phyloP scores from a whole-genome alignment of 2,113 vertebrate genomes.

The Alouatta palliata region DNA sequence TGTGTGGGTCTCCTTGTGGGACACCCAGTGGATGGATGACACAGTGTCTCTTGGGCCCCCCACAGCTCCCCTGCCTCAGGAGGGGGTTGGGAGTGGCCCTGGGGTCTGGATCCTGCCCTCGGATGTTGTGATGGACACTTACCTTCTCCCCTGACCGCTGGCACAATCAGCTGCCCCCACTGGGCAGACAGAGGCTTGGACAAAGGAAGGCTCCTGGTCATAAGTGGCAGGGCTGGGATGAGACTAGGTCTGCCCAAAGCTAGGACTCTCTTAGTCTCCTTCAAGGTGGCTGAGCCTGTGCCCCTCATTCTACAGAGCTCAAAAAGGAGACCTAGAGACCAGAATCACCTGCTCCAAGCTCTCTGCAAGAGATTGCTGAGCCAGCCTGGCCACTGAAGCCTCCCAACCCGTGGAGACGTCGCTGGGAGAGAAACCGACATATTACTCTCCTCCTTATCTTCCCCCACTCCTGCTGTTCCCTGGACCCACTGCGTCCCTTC shows the following conservation, averaged over 20 bases:
- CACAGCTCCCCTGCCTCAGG: neutral
- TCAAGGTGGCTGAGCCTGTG: too few species aligned
- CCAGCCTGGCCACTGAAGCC: neutral
- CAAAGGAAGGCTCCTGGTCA: neutral
- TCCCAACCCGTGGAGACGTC: accelerated
- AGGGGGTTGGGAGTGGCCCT: neutral
- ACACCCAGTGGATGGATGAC: neutral
- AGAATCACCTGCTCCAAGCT: neutral
- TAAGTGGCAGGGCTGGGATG: neutral
- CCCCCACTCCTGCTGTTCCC: neutral
- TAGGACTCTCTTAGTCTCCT: neutral
- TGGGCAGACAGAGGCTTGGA: neutral
- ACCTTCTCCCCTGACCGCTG: neutral
- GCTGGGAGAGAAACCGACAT: neutral
- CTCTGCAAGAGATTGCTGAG: neutral
- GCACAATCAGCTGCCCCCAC: accelerated
- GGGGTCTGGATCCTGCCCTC: too few species aligned
- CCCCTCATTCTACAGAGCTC: neutral
- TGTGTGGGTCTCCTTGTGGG: accelerated
- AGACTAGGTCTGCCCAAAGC: neutral
- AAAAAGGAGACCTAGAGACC: neutral
- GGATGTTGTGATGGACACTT: too few species aligned
- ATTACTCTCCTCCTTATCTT: accelerated
- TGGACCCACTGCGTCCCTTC: too few species aligned
- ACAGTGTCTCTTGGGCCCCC: too few species aligned